Evolutionary conservation across 1,140 invertebrate species (phyloP), one percentile per base, ranked within the genome.

Genomic region (Sipha flava): DNA sequence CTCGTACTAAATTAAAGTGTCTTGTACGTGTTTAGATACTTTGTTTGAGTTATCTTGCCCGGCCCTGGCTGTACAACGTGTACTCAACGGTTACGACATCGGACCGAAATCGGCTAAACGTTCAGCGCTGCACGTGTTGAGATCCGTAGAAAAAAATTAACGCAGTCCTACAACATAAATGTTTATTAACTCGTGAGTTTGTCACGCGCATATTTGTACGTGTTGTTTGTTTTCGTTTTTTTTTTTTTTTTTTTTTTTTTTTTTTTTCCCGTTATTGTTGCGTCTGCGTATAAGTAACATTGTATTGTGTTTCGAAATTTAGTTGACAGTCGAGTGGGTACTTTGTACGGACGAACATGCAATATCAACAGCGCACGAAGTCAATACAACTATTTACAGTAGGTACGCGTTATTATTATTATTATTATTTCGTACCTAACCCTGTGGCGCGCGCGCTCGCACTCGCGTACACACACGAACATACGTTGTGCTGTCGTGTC

Each of bases 291-390:
- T 59, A 59, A 59, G 57, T 59, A 59, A 59, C 57, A 59, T 59
- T 34, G 23, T 26, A 40, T 66, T 66, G 62, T 66, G 62, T 21
- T 66, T 37, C 12, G 40, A 66, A 37, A 40, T 66, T 66, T 66
- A 66, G 34, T 66, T 66, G 62, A 66, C 62, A 66, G 62, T 66
- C 62, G n/a, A 66, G 62, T 66, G 62, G 62, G 62, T 66, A 66
- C 62, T 66, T 66, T 66, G 34, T 66, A 40, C 23, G 62, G 40
- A 66, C 40, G 62, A 66, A 66, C n/a, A n/a, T 66, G 40, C 31
- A 66, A 40, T 40, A 40, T 40, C 31, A 66, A 66, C 62, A 40
- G 21, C n/a, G n/a, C 31, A 21, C 34, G 62, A 40, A 66, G 62
- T 66, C 34, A 66, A 66, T 66, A 64, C 23, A 40, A 66, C 62